Evolutionary conservation across 2,113 vertebrate genomes (phyloP).

Genomic region (Saguinus imperator): DNA sequence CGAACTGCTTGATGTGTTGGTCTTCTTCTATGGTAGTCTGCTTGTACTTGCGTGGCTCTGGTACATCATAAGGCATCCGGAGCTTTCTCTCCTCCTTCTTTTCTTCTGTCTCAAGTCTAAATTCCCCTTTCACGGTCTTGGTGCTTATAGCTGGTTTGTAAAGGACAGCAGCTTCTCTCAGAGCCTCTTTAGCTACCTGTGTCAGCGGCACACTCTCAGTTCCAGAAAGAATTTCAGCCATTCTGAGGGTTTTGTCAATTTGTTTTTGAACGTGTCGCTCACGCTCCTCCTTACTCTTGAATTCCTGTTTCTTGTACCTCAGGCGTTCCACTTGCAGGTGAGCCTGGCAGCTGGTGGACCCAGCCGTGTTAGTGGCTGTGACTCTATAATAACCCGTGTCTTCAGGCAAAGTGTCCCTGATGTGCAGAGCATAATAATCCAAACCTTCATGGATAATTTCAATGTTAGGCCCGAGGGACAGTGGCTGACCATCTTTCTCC

Average conservation of each 20-base stretch:
- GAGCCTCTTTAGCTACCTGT: slow-evolving; percentile 92
- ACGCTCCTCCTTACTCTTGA: slow-evolving; percentile 88
- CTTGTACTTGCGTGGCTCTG: slow-evolving; percentile 88
- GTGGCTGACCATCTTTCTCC: slow-evolving; percentile 96
- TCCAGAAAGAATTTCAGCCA: slow-evolving; percentile 94
- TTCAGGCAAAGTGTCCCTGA: slow-evolving; percentile 94
- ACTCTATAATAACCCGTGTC: slow-evolving; percentile 97
- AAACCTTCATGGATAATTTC: slow-evolving; percentile 97
- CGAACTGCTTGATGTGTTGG: slow-evolving; percentile 93
- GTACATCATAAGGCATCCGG: slow-evolving; percentile 96
- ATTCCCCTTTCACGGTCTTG: slow-evolving; percentile 94
- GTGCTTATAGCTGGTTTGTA: slow-evolving; percentile 95
- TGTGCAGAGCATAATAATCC: slow-evolving; percentile 96
- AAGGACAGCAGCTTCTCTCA: slow-evolving; percentile 94
- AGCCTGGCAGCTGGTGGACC: slow-evolving; percentile 97
- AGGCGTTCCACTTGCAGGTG: slow-evolving; percentile 93
- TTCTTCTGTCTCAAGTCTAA: slow-evolving; percentile 90
- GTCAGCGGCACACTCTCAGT: slow-evolving; percentile 90
- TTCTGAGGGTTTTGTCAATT: slow-evolving; percentile 95
- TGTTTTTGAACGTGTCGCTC: slow-evolving; percentile 85
- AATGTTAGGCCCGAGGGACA: slow-evolving; percentile 94
- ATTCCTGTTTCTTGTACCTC: slow-evolving; percentile 93
- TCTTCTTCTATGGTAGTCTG: slow-evolving; percentile 91
- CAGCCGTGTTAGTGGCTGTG: slow-evolving; percentile 96
- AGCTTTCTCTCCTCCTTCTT: slow-evolving; percentile 93